Evolutionary conservation across 2,113 vertebrate genomes (phyloP).

Genomic region (Lasiurus borealis): DNA sequence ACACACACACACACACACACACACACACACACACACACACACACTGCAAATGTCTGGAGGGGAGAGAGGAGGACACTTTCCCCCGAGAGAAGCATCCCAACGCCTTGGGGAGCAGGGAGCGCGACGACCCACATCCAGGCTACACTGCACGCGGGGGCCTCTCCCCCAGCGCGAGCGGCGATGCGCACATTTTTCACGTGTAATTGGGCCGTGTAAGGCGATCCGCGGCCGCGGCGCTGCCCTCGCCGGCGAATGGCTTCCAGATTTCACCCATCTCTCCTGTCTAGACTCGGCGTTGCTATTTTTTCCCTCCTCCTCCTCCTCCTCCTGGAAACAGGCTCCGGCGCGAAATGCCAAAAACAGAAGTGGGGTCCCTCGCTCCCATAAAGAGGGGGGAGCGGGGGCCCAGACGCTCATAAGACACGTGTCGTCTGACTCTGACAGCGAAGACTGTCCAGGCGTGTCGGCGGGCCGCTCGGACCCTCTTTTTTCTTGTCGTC

Average conservation of each 20-base stretch:
- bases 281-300: constrained; percentile 96
- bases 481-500: not conserved
- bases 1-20: no score
- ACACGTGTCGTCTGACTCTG: constrained; percentile 89
- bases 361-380: constrained; percentile 90
- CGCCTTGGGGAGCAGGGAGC: not conserved
- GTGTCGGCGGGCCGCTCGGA: constrained; percentile 85
- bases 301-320: constrained; percentile 83
- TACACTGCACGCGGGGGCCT: no score
- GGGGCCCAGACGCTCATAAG: constrained; percentile 87
- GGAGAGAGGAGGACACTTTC: no score
- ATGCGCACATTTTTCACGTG: constrained; percentile 92
- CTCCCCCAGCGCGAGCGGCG: constrained; percentile 67
- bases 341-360: constrained; percentile 91
- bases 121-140: constrained; percentile 25
- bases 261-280: constrained; percentile 94
- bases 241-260: constrained; percentile 92
- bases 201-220: constrained; percentile 94
- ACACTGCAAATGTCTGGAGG: constrained; percentile 53
- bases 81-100: not conserved
- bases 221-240: constrained; percentile 90
- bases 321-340: constrained; percentile 88
- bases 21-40: no score
- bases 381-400: constrained; percentile 88
- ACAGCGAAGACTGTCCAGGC: constrained; percentile 88